Evolutionary conservation across 2,888 invertebrate species (phyloP).

Genomic region (Halocaridina rubra): DNA sequence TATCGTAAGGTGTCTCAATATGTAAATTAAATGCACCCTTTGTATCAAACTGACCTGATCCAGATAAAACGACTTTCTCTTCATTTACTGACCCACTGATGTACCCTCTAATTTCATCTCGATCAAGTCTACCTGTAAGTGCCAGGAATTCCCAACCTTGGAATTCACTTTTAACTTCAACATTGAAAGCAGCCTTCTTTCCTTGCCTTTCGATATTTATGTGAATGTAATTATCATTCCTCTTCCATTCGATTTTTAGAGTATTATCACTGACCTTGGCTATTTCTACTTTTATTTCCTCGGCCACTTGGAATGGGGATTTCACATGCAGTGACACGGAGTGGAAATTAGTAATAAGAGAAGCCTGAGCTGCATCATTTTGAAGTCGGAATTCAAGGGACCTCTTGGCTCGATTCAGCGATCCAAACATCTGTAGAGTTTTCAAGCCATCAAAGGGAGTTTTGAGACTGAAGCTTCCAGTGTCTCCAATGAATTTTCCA

Average conservation of each 20-base stretch:
- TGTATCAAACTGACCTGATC: conserved; percentile 24
- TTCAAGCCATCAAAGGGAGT: conserved; percentile 46
- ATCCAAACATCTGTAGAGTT: conserved; percentile 35
- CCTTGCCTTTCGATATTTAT: background rate
- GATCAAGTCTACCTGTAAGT: conserved; percentile 46
- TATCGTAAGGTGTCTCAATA: conserved; percentile 39
- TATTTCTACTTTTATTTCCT: conserved; percentile 42
- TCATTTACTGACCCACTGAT: conserved; percentile 38
- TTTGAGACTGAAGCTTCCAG: conserved; percentile 41
- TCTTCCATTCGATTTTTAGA: conserved; percentile 26
- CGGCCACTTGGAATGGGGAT: conserved; percentile 43
- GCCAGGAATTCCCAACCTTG: conserved; percentile 49
- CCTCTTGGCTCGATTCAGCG: conserved; percentile 49
- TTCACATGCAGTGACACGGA: conserved; percentile 34
- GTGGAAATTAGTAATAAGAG: conserved; percentile 50
- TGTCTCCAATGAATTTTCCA: conserved; percentile 52
- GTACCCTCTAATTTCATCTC: conserved; percentile 24
- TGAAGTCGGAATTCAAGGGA: conserved; percentile 56
- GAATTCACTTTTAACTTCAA: conserved; percentile 43
- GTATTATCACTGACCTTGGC: conserved; percentile 15
- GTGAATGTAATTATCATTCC: conserved; percentile 33
- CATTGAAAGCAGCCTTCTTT: background rate
- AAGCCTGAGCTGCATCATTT: conserved; percentile 42
- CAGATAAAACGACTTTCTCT: conserved; percentile 20
- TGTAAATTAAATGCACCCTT: conserved; percentile 15